Percentiles rank a stretch among this genome's conserved stretches.
Conservation (phyloP, 2,888 invertebrate genomes). For the Imbricaverruca yamaguchii region DNA sequence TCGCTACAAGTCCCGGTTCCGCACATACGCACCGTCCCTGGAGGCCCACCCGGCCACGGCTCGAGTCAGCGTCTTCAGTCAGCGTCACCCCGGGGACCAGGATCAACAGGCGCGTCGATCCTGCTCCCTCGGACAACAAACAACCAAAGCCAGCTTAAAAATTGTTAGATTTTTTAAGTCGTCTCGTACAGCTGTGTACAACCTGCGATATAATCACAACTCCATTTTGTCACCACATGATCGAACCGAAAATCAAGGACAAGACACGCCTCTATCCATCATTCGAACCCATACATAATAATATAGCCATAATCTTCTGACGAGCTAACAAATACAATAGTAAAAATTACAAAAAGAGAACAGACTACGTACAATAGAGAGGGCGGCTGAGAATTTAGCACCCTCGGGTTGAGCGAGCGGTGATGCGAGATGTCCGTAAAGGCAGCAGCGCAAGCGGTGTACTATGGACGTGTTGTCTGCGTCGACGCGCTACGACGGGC, state of each 20-base stretch:
- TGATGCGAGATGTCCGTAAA: too few relatives aligned
- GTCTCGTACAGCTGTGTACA: not conserved
- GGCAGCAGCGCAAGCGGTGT: too few relatives aligned
- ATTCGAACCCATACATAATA: constrained; percentile 8
- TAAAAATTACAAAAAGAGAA: not conserved
- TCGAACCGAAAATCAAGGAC: not conserved
- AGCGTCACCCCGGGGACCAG: too few relatives aligned
- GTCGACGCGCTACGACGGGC: too few relatives aligned
- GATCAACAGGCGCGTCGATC: too few relatives aligned
- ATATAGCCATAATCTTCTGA: not conserved
- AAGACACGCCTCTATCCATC: not conserved
- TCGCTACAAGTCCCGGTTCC: too few relatives aligned
- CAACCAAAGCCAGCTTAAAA: not conserved
- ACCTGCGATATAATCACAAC: not conserved
- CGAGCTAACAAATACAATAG: not conserved
- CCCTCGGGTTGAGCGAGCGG: not conserved
- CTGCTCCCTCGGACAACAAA: too few relatives aligned
- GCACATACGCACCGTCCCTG: too few relatives aligned
- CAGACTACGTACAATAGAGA: not conserved
- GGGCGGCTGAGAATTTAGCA: not conserved
- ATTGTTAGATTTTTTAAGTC: not conserved
- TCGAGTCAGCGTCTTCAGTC: too few relatives aligned
- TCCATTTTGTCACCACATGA: not conserved
- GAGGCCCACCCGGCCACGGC: too few relatives aligned
- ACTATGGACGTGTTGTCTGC: too few relatives aligned